Evolutionary conservation across 2,797 vertebrate species (phyloP).

Genomic region (Toxotes lorentzi): DNA sequence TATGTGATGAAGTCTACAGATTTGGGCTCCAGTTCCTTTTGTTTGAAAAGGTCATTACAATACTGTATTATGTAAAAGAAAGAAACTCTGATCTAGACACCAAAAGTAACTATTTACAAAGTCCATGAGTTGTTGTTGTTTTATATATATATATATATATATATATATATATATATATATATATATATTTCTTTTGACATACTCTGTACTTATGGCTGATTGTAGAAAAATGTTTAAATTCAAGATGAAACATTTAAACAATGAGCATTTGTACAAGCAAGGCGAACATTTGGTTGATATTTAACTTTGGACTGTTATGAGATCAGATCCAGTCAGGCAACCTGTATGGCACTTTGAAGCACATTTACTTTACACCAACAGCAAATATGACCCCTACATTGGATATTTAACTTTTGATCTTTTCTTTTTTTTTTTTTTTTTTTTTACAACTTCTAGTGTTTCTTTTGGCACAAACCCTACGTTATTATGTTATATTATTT

Average conservation of each 20-base stretch:
- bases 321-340: slow-evolving; percentile 66
- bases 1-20: slow-evolving; percentile 81
- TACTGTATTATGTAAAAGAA: slow-evolving; percentile 59
- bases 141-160: slow-evolving; percentile 52
- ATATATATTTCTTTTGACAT: slow-evolving; percentile 83
- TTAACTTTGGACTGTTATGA: slow-evolving; percentile 62
- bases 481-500: slow-evolving; percentile 4
- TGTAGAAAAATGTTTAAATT: slow-evolving; percentile 76
- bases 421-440: neutral
- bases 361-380: slow-evolving; percentile 65
- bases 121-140: slow-evolving; percentile 62
- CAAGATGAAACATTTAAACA: slow-evolving; percentile 67
- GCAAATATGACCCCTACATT: slow-evolving; percentile 54
- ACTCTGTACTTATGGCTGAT: slow-evolving; percentile 88
- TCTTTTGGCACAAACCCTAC: slow-evolving; percentile 42
- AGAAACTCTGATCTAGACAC: slow-evolving; percentile 59
- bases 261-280: slow-evolving; percentile 77
- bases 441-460: slow-evolving; percentile 1
- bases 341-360: slow-evolving; percentile 79
- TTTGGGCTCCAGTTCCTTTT: slow-evolving; percentile 84
- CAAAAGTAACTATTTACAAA: slow-evolving; percentile 77
- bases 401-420: slow-evolving; percentile 6
- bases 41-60: slow-evolving; percentile 77
- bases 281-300: slow-evolving; percentile 68
- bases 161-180: slow-evolving; percentile 52